Conservation (phyloP, 2,797 vertebrate species). For the Geotrypetes seraphini region DNA sequence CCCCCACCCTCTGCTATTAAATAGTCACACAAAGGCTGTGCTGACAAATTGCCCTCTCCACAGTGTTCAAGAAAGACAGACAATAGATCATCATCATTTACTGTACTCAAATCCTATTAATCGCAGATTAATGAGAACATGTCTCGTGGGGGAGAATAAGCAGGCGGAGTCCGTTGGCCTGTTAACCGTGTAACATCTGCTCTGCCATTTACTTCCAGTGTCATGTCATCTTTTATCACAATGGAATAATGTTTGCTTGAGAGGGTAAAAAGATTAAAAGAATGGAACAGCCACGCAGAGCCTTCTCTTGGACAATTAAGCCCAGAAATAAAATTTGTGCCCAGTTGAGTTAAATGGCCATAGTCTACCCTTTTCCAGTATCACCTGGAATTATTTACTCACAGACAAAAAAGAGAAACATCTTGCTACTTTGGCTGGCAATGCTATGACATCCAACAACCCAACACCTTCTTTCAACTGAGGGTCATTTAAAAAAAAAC, state of each 20-base stretch:
- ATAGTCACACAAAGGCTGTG: conserved; percentile 62
- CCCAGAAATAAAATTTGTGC: conserved; percentile 39
- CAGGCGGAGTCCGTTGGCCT: conserved; percentile 54
- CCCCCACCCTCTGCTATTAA: conserved; percentile 67
- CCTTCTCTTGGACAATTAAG: conserved; percentile 54
- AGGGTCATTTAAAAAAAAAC: no score
- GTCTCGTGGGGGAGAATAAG: conserved; percentile 58
- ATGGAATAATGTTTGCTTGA: conserved; percentile 65
- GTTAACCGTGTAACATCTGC: conserved; percentile 63
- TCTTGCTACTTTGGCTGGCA: no score
- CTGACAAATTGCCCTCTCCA: conserved; percentile 65
- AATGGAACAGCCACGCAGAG: conserved; percentile 45
- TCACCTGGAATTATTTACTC: no score
- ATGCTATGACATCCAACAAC: no score
- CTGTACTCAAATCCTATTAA: conserved; percentile 65
- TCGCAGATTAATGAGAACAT: conserved; percentile 68
- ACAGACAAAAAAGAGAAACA: no score
- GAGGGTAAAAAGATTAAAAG: conserved; percentile 68
- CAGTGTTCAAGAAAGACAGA: conserved; percentile 58
- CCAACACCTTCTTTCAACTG: no score
- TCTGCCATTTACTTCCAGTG: conserved; percentile 56
- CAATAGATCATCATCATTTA: conserved; percentile 69
- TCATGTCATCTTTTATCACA: conserved; percentile 65
- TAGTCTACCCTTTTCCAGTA: conserved; percentile 37
- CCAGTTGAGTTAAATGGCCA: conserved; percentile 25